These are phyloP conservation scores for Cassiopea andromeda DNA, from an alignment of 30 jellyfish, hydroid and myxozoan genomes.

Conservation along the genomic window DNA sequence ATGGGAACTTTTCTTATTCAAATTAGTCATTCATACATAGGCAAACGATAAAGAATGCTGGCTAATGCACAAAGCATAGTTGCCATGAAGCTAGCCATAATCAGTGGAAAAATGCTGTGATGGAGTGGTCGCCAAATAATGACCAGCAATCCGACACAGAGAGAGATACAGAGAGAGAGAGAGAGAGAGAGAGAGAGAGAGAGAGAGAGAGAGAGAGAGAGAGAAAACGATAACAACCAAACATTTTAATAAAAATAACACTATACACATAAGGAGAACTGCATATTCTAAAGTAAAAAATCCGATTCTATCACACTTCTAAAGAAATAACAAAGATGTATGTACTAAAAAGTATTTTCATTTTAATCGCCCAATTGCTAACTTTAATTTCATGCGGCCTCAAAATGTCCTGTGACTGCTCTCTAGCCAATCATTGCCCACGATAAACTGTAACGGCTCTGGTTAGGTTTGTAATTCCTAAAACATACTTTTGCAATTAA, in stretches of 20 bases:
- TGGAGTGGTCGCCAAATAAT: neutral
- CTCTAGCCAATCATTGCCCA: neutral
- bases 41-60: too few relatives aligned
- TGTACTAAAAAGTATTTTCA: neutral
- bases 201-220: neutral
- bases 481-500: too few relatives aligned
- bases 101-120: neutral
- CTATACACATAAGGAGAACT: neutral
- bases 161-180: neutral
- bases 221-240: neutral
- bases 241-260: neutral
- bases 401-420: neutral
- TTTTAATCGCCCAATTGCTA: neutral
- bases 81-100: neutral
- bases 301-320: neutral
- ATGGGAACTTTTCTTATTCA: too few relatives aligned
- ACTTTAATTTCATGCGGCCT: neutral
- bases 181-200: neutral
- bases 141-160: too few relatives aligned
- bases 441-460: too few relatives aligned
- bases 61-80: neutral
- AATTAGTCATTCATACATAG: too few relatives aligned
- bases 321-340: neutral
- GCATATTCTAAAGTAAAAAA: conserved; percentile 3
- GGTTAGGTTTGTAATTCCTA: too few relatives aligned